Conservation (phyloP, 64 coral and sea anemone species). For the Pocillopora damicornis region DNA sequence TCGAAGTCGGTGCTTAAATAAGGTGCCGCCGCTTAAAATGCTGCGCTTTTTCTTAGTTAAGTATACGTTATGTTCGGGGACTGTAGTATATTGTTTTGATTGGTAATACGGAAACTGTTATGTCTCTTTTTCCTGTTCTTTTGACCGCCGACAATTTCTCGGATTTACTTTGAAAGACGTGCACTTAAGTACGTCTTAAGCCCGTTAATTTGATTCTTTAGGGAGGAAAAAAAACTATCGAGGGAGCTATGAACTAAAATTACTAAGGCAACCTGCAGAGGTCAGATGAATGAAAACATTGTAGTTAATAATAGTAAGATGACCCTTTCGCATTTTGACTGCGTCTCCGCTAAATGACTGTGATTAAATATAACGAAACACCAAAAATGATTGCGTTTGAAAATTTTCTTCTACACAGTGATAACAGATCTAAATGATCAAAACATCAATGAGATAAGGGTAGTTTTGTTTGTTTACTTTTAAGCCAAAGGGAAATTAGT, state of each 20-base stretch:
- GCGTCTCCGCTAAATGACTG: background rate
- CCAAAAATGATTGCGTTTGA: background rate
- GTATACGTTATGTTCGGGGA: no score
- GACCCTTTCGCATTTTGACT: background rate
- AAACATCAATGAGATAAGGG: background rate
- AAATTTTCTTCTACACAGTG: no score
- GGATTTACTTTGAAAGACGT: background rate
- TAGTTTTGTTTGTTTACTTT: constrained; percentile 12
- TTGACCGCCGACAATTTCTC: no score
- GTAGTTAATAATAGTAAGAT: background rate
- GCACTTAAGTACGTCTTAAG: background rate
- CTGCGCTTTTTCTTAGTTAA: no score
- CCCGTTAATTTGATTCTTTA: background rate
- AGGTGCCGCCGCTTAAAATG: no score
- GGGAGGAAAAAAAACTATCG: background rate
- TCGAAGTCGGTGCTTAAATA: no score
- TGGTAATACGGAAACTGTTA: no score
- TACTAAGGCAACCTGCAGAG: background rate
- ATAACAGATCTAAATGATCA: no score
- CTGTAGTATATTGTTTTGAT: no score
- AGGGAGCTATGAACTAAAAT: background rate
- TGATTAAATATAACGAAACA: background rate
- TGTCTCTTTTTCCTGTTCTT: no score
- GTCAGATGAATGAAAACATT: background rate
- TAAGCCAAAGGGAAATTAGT: background rate